phyloP scores from a whole-genome alignment of 2,113 vertebrate species.

The Cynopterus brachyotis region DNA sequence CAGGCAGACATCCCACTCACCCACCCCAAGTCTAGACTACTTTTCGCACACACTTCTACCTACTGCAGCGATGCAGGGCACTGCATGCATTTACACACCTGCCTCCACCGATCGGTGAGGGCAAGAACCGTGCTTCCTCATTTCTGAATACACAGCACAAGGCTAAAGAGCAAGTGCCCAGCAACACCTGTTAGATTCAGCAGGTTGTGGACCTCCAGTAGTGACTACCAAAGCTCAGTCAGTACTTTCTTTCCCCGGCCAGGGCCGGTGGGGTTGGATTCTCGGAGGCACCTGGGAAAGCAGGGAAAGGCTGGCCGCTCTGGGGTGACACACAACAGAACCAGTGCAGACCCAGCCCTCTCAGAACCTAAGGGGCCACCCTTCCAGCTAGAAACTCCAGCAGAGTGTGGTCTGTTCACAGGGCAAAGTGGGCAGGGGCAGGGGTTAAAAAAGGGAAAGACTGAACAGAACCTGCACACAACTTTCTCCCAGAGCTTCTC shows the following conservation, averaged over 20 bases:
- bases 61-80: rapidly evolving
- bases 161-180: background rate
- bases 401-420: background rate
- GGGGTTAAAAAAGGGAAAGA: background rate
- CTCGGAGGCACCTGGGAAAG: background rate
- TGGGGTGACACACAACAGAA: rapidly evolving
- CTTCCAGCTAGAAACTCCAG: background rate
- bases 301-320: background rate
- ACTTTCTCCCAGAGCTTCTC: background rate
- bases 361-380: background rate
- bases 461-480: rapidly evolving
- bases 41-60: rapidly evolving
- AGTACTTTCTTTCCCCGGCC: rapidly evolving
- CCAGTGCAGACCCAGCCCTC: background rate
- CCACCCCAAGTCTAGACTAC: background rate
- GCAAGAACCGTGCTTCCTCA: rapidly evolving
- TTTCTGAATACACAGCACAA: rapidly evolving
- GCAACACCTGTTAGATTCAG: rapidly evolving
- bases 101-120: rapidly evolving
- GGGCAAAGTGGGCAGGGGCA: background rate
- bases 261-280: background rate
- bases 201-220: background rate
- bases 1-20: rapidly evolving
- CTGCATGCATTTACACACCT: rapidly evolving
- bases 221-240: too few relatives aligned